A percentile compares a stretch with the other conserved stretches of the same genome.
phyloP scores from a whole-genome alignment of 2,797 vertebrate genomes.

The Vireo griseus region DNA sequence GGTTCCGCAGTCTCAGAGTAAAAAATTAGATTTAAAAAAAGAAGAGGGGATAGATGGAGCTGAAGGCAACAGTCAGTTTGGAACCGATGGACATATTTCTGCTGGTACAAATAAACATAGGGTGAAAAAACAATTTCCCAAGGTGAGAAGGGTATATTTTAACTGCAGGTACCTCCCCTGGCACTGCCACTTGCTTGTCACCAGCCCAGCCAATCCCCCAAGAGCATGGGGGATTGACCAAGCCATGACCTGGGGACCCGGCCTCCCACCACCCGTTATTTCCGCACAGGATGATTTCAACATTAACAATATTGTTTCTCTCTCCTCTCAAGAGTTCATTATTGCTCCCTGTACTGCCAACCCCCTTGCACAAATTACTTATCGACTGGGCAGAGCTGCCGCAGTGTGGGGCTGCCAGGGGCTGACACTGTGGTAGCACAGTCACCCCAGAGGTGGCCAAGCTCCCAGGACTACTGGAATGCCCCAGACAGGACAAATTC shows the following conservation, averaged over 20 bases:
- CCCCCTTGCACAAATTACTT: conserved; percentile 68
- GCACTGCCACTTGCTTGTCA: rapidly evolving
- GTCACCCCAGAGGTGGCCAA: rapidly evolving
- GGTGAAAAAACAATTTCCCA: not conserved
- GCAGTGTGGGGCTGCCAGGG: not conserved
- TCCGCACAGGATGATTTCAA: conserved; percentile 43
- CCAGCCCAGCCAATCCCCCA: not conserved
- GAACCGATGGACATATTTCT: not conserved
- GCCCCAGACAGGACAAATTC: not conserved
- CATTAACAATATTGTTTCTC: conserved; percentile 64
- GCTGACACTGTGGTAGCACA: rapidly evolving
- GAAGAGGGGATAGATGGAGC: not conserved
- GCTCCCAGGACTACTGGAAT: not conserved
- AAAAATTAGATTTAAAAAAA: not conserved
- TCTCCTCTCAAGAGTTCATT: conserved; percentile 70
- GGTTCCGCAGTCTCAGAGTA: not conserved
- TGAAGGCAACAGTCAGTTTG: not conserved
- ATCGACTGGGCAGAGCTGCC: conserved; percentile 25
- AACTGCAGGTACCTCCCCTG: not conserved
- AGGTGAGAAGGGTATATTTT: not conserved
- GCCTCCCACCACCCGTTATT: not conserved
- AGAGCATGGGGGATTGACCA: rapidly evolving
- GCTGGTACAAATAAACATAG: not conserved
- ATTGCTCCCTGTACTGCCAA: conserved; percentile 43
- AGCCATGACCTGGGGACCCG: rapidly evolving